Evolutionary conservation across 2,113 vertebrate genomes (phyloP), one percentile per base, ranked within the genome.

Genomic region (Platichthys flesus): DNA sequence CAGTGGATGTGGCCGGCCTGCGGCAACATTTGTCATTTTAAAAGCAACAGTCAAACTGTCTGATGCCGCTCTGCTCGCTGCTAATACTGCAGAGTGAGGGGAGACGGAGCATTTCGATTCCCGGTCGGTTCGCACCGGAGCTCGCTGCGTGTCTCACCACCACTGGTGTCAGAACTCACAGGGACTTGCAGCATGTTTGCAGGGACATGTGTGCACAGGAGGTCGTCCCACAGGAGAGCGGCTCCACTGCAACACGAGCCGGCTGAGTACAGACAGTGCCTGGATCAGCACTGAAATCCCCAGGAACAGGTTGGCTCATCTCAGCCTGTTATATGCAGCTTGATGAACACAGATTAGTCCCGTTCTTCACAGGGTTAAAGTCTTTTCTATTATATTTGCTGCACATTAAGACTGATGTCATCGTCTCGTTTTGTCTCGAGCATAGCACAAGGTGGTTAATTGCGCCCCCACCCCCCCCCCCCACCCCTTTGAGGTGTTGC

Each of bases 371-470:
- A 51, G 47, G 40, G 10, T 37, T 37, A 37, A 31, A 31, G 31
- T 37, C 8, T 37, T 71, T 58, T 5, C 9, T 62, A 45, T 42
- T 2, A 20, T 14, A 57, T 31, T 61, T 58, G 42, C 52, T 71
- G 65, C 37, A 56, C 54, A 66, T 58, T 74, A 67, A 63, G 67
- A 61, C 21, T 64, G 35, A 24, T 59, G 66, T 62, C 60, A 76
- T 47, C 45, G 52, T 72, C 16, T 0, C 55, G 52, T 80, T 86
- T 67, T n/a, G 16, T 63, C 49, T 75, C 73, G 57, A 82, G 69
- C 62, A 42, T 58, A 13, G 40, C 47, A 16, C 16, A 79, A 20
- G 78, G 67, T 60, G 63, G 71, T 76, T 87, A 84, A 90, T 84
- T 85, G 83, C 78, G 23, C 23, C 65, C 23, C 68, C 79, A 82